Evolutionary conservation across 2,888 invertebrate genomes (phyloP).

Genomic region (Acanthococcus lagerstroemiae): DNA sequence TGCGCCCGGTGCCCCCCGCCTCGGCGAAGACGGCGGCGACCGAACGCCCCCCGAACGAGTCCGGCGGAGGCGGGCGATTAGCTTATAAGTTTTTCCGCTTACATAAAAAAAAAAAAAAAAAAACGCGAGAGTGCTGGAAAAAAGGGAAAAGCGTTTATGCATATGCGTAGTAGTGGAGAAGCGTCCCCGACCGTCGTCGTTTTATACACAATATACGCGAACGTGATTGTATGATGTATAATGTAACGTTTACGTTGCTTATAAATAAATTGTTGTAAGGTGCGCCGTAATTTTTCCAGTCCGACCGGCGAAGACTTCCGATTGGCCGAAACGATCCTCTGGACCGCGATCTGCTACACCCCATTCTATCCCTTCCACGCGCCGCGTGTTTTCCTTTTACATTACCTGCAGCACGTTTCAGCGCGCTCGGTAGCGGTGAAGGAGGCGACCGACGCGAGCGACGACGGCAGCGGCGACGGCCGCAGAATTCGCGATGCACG

Average conservation of each 20-base stretch:
- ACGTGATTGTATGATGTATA: slow-evolving; percentile 21
- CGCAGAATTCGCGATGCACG: slow-evolving; percentile 1
- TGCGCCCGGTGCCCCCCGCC: too few species aligned
- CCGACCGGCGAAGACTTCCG: slow-evolving; percentile 5
- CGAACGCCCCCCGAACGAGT: too few species aligned
- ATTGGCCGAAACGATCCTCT: slow-evolving; percentile 14
- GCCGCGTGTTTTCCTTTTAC: neutral
- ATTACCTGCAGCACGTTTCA: slow-evolving; percentile 24
- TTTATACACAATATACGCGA: slow-evolving; percentile 7
- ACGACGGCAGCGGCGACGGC: neutral
- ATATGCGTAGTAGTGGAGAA: neutral
- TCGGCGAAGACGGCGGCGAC: too few species aligned
- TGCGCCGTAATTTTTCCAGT: slow-evolving; percentile 17
- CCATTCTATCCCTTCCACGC: slow-evolving; percentile 16
- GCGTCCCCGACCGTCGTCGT: neutral
- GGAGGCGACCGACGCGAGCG: neutral
- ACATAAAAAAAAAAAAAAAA: slow-evolving; percentile 1
- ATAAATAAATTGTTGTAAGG: slow-evolving; percentile 27
- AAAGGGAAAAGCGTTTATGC: slow-evolving; percentile 1
- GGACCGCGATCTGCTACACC: slow-evolving; percentile 21
- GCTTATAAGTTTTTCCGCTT: slow-evolving; percentile 2
- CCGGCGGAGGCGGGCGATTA: neutral
- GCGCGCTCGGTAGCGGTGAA: neutral
- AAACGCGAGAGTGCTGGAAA: neutral
- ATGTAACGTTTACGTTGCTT: slow-evolving; percentile 26